phyloP scores from a whole-genome alignment of 2,797 vertebrate genomes.

The Lates japonicus region DNA sequence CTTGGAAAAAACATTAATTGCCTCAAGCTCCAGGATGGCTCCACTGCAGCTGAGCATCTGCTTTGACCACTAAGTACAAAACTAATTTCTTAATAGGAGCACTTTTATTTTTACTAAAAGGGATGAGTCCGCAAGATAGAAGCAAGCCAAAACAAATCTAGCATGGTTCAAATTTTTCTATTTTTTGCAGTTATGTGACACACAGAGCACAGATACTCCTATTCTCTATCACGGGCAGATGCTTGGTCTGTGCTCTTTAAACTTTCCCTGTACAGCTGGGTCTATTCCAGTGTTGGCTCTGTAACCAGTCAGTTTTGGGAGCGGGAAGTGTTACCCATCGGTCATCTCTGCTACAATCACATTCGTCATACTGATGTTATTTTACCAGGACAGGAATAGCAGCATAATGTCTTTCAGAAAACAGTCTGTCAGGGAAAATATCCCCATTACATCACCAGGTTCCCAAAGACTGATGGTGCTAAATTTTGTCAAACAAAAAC shows the following conservation, averaged over 20 bases:
- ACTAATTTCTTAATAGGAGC: slow-evolving; percentile 31
- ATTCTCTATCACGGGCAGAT: slow-evolving; percentile 40
- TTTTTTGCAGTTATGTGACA: slow-evolving; percentile 29
- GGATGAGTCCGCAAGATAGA: slow-evolving; percentile 7
- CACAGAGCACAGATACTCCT: slow-evolving; percentile 21
- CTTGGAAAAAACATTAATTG: background rate
- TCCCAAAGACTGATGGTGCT: slow-evolving; percentile 62
- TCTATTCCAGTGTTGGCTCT: slow-evolving; percentile 45
- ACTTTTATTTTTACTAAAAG: slow-evolving; percentile 17
- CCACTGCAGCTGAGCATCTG: slow-evolving; percentile 42
- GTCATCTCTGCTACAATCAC: slow-evolving; percentile 52
- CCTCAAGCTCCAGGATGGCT: background rate
- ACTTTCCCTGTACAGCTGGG: slow-evolving; percentile 47
- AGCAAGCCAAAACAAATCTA: slow-evolving; percentile 8
- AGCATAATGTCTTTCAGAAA: slow-evolving; percentile 69
- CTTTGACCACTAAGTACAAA: slow-evolving; percentile 36
- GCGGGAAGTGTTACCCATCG: slow-evolving; percentile 66
- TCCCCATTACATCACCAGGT: slow-evolving; percentile 64
- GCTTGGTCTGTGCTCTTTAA: slow-evolving; percentile 45
- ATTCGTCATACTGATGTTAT: slow-evolving; percentile 61
- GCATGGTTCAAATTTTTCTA: slow-evolving; percentile 6
- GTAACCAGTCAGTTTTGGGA: slow-evolving; percentile 45
- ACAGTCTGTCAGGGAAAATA: slow-evolving; percentile 56
- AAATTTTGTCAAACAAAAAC: slow-evolving; percentile 55
- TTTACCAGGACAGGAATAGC: slow-evolving; percentile 69